Evolutionary conservation across 64 coral and sea anemone species (phyloP).

Genomic region (Porites australiensis): DNA sequence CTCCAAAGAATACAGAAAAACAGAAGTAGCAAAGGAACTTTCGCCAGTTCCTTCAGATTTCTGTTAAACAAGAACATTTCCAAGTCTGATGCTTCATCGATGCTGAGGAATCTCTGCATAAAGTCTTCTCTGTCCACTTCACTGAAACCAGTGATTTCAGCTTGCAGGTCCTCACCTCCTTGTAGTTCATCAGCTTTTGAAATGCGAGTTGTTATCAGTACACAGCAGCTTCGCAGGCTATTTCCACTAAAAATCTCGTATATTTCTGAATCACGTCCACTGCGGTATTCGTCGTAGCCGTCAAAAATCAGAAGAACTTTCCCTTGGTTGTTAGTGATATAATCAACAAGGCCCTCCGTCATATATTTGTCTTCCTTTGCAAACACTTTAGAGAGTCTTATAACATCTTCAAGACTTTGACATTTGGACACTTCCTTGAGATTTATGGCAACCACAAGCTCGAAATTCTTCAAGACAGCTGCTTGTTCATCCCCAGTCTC

Average conservation of each 20-base stretch:
- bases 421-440: not conserved
- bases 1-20: not conserved
- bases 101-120: not conserved
- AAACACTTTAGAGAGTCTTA: not conserved
- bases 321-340: not conserved
- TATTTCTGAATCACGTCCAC: not conserved
- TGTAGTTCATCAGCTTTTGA: not conserved
- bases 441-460: not conserved
- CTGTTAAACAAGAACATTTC: not conserved
- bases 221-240: not conserved
- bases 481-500: too few relatives aligned
- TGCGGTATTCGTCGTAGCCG: not conserved
- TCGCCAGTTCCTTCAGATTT: not conserved
- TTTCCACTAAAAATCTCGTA: conserved; percentile 4
- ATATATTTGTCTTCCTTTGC: not conserved
- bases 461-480: not conserved
- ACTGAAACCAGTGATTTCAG: not conserved
- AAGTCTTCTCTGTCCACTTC: not conserved
- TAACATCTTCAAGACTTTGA: not conserved
- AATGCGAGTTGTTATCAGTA: not conserved
- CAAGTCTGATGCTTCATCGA: not conserved
- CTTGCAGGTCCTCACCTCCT: not conserved
- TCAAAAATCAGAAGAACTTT: not conserved
- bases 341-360: not conserved
- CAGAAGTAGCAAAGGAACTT: not conserved